Percentiles rank a stretch among this genome's conserved stretches.
Evolutionary conservation across 1,140 invertebrate genomes (phyloP).

Genomic region (Nylanderia fulva): DNA sequence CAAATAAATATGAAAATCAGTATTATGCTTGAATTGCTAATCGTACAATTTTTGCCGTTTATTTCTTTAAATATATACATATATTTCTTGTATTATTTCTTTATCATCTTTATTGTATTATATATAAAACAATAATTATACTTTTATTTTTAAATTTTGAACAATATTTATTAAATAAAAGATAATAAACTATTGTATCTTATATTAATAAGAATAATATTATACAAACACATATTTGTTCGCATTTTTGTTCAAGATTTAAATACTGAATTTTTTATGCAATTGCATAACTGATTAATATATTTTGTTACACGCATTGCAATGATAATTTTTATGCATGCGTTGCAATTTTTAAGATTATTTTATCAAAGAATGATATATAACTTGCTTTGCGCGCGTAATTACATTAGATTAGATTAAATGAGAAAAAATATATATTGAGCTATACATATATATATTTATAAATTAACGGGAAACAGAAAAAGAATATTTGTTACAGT

Average conservation of each 20-base stretch:
- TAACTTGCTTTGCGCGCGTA: too few relatives aligned
- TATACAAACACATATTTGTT: too few relatives aligned
- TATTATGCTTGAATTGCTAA: background rate
- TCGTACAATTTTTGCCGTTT: background rate
- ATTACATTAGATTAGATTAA: too few relatives aligned
- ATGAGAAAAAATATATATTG: background rate
- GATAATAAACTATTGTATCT: background rate
- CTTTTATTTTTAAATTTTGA: conserved; percentile 8
- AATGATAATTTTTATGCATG: too few relatives aligned
- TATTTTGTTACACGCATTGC: too few relatives aligned
- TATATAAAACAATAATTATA: background rate
- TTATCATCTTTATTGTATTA: background rate
- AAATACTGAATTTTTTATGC: too few relatives aligned
- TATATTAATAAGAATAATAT: background rate
- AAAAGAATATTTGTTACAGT: conserved; percentile 3
- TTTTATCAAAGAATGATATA: too few relatives aligned
- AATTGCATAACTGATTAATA: too few relatives aligned
- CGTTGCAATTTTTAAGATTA: too few relatives aligned
- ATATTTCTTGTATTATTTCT: background rate
- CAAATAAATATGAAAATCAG: background rate
- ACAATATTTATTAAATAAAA: background rate
- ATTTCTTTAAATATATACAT: background rate
- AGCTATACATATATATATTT: background rate
- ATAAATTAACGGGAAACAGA: background rate
- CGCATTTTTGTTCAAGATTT: too few relatives aligned